These are phyloP conservation scores for Trichonephila clavipes DNA, from an alignment of 1,140 invertebrate species.

Conservation along the genomic window DNA sequence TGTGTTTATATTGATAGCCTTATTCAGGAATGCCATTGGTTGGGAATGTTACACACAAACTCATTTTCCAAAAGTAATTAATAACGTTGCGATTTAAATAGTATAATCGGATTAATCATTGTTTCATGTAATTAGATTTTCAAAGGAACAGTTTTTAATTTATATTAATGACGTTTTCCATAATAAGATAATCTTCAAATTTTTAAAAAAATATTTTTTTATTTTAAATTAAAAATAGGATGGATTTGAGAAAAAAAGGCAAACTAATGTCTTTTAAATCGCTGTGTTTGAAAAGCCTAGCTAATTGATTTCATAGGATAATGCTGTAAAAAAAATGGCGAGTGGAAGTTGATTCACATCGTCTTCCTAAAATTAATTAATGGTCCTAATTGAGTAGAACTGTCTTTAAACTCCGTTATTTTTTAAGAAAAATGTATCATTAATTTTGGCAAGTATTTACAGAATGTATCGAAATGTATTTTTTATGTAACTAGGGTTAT, in stretches of 20 bases:
- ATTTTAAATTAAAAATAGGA: background rate
- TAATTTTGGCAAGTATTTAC: background rate
- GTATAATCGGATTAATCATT: constrained; percentile 47
- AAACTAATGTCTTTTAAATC: constrained; percentile 45
- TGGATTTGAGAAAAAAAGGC: background rate
- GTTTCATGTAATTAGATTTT: constrained; percentile 53
- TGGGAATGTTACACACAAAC: background rate
- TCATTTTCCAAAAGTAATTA: constrained; percentile 48
- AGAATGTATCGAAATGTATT: too few species aligned
- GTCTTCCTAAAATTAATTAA: background rate
- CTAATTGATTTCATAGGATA: constrained; percentile 5
- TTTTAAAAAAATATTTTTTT: background rate
- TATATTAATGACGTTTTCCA: constrained; percentile 34
- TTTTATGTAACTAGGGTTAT: too few species aligned
- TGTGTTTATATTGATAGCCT: background rate
- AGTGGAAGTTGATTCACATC: background rate
- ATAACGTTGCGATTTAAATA: constrained; percentile 41
- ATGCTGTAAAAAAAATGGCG: background rate
- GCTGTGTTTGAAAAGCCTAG: background rate
- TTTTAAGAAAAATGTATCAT: background rate
- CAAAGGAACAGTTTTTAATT: constrained; percentile 46
- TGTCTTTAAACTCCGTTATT: background rate
- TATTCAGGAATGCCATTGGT: background rate
- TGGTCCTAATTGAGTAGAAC: background rate
- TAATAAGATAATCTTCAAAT: constrained; percentile 18